Evolutionary conservation across 2,113 vertebrate species (phyloP).

Genomic region (Sphyrna mokarran): DNA sequence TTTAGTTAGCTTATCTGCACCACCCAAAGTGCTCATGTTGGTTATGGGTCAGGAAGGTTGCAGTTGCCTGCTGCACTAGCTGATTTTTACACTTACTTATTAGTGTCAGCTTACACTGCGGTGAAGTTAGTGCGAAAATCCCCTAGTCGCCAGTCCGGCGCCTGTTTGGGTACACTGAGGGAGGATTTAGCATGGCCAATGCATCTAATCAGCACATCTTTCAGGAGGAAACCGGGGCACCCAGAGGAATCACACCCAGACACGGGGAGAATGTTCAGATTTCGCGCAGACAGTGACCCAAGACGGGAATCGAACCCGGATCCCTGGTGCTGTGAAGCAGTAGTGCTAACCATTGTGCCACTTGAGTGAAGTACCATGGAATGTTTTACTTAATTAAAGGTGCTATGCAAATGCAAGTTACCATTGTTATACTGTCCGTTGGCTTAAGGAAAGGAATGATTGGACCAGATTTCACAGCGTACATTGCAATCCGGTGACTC

Average conservation of each 20-base stretch:
- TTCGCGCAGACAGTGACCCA: no score
- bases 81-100: not conserved
- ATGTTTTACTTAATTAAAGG: not conserved
- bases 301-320: no score
- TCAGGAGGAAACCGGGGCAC: no score
- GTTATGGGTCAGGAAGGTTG: not conserved
- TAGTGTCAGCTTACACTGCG: not conserved
- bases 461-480: not conserved
- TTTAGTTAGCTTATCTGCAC: not conserved
- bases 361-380: not conserved
- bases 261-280: no score
- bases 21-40: not conserved
- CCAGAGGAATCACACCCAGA: no score
- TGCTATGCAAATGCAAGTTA: not conserved
- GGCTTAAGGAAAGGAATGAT: not conserved
- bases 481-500: not conserved
- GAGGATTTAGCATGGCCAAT: no score
- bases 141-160: no score
- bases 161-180: no score
- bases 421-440: not conserved
- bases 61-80: not conserved
- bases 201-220: no score
- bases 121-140: no score
- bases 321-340: no score
- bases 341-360: no score